These are phyloP conservation scores for Agrenia bidenticulata DNA, from an alignment of 2,888 invertebrate genomes.

Conservation along the genomic window DNA sequence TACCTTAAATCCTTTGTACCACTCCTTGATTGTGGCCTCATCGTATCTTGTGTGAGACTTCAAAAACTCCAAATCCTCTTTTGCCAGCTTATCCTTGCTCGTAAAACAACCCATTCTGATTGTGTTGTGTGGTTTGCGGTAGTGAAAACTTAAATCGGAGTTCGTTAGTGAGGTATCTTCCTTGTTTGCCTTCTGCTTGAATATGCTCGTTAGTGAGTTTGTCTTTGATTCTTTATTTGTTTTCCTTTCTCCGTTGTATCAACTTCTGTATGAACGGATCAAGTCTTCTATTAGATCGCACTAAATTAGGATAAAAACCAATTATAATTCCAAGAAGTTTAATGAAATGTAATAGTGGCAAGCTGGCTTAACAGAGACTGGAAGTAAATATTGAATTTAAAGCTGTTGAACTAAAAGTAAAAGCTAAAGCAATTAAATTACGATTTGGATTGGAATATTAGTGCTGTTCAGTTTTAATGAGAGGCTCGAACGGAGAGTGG, in stretches of 20 bases:
- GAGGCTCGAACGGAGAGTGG: no score
- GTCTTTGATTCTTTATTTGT: constrained; percentile 10
- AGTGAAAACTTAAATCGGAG: constrained; percentile 1
- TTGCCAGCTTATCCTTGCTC: constrained; percentile 93
- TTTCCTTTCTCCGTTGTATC: constrained; percentile 11
- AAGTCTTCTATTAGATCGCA: neutral
- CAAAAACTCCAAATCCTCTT: constrained; percentile 98
- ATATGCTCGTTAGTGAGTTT: constrained; percentile 19
- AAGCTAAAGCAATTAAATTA: no score
- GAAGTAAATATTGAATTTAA: no score
- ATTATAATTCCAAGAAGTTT: neutral
- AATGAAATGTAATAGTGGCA: no score
- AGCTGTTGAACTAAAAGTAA: no score
- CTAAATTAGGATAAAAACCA: constrained; percentile 6
- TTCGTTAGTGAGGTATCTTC: constrained; percentile 11
- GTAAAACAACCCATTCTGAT: constrained; percentile 83
- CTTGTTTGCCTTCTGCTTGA: constrained; percentile 15
- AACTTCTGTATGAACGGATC: neutral
- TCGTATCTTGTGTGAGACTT: constrained; percentile 97
- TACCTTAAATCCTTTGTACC: constrained; percentile 66
- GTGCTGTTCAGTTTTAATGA: no score
- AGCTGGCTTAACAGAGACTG: no score
- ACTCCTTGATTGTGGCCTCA: constrained; percentile 98
- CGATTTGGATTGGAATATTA: no score
- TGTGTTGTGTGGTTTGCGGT: constrained; percentile 4